These are phyloP conservation scores for Nanger granti DNA, from an alignment of 2,113 vertebrate species.

Conservation along the genomic window DNA sequence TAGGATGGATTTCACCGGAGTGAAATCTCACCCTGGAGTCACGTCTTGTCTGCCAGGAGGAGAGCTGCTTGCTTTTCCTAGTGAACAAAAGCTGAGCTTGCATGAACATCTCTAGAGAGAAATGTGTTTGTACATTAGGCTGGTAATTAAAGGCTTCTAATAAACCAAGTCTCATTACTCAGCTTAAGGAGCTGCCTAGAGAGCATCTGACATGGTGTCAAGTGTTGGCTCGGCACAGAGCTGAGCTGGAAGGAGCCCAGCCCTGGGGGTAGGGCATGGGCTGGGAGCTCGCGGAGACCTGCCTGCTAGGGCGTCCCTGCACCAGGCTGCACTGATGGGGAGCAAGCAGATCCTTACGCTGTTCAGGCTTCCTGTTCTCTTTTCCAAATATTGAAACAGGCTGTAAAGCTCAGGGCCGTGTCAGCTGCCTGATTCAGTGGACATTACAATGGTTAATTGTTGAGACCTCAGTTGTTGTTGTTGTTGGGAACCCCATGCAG, in stretches of 20 bases:
- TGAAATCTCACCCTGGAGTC: background rate
- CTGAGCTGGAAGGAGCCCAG: background rate
- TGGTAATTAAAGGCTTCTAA: slow-evolving; percentile 63
- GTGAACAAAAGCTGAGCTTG: slow-evolving; percentile 33
- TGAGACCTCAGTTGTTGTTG: background rate
- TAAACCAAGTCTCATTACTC: slow-evolving; percentile 55
- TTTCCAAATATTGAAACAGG: slow-evolving; percentile 11
- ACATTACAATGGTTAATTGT: background rate
- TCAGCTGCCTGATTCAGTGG: background rate
- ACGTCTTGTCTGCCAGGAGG: background rate
- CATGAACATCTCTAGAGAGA: slow-evolving; percentile 45
- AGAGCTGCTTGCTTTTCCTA: slow-evolving; percentile 15
- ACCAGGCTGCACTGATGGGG: background rate
- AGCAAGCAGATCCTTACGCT: background rate
- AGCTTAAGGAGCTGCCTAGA: slow-evolving; percentile 56
- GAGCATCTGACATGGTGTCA: slow-evolving; percentile 34
- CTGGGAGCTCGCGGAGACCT: background rate
- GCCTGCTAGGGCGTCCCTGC: background rate
- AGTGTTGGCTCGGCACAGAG: slow-evolving; percentile 14
- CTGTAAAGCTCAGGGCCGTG: background rate
- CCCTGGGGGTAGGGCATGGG: background rate
- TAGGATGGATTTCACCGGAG: background rate
- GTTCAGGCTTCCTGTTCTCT: background rate
- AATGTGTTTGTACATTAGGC: slow-evolving; percentile 60
- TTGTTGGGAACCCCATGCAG: background rate